Base-by-base conservation (phyloP, 1,140 invertebrate genomes). In the Phocides pigmalion region DNA sequence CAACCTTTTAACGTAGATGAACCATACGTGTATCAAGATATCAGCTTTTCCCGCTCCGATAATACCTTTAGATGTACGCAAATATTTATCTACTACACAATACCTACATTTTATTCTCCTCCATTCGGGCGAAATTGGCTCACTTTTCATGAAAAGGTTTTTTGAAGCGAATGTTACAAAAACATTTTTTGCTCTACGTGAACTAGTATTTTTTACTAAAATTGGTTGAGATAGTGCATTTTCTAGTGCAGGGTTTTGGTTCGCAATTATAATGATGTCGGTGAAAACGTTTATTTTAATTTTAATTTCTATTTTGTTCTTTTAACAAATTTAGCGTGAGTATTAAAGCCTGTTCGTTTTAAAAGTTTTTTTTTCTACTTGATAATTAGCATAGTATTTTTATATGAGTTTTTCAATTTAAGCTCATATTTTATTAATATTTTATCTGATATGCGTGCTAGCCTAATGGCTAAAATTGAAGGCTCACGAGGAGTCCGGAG, bases 81-180 rank as follows among this genome's bases (percentile, higher is more conserved):
- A 54, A 54, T 56, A 56, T 56, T 56, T 56, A 56, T 56, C 35
- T 56, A 42, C 39, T 56, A 56, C 22, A 59, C 39, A 59, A 46
- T 59, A 28, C 41, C 41, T 41, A 59, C 39, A 59, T 59, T 59
- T 46, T 46, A 59, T 41, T 59, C 41, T 46, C 46, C 42, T 59
- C 41, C 20, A 46, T 59, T 59, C 41, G 15, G 16, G 20, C 41
- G 16, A 14, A 59, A 59, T 59, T 59, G 54, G 54, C 54, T 32
- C 41, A 32, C 54, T 59, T 59, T 59, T 46, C 22, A 39, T 53
- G 50, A 44, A 28, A 46, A 58, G 41, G 25, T 59, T 59, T 46
- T 59, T 59, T 46, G 41, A 59, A n/a, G 28, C 42, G 54, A 59
- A 59, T 32, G 42, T 50, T 50, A 16, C 54, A 44, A 53, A 53